Base-by-base conservation (phyloP, 2,113 vertebrate species). In the Aldabrachelys gigantea region DNA sequence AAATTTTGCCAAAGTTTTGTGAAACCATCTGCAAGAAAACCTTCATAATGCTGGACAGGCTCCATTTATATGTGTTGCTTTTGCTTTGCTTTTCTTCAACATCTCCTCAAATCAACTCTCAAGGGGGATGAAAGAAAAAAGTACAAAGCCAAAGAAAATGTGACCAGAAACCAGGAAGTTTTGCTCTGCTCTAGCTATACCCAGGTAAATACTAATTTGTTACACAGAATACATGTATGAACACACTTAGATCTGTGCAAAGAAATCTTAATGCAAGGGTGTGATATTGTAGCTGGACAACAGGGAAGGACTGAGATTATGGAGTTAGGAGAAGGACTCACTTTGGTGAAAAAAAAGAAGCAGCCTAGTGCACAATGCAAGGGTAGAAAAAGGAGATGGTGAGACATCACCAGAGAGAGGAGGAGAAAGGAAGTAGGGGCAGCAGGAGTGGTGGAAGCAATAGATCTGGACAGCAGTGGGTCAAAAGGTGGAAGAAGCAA, bases 1-100 rank as follows among this genome's bases (percentile, higher is more conserved):
- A 92, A 88, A 53, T 41, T 86, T 49, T 88, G 54, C 35, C 35
- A 52, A 88, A 80, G 75, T 19, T 88, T 29, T 88, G 69, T 62
- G 78, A 90, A 85, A 75, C 13, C 52, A 65, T 65, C 53, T 75
- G 69, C 57, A 56, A 47, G 80, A 88, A 13, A 75, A 91, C 50
- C 38, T 41, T 76, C 56, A 69, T 84, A 38, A 56, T 91, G 93
- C 62, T 84, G 54, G 59, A 53, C 10, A 52, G 41, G 13, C 6
- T 76, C 50, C 59, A 85, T 85, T 82, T 82, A 38, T 87, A 85
- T 87, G 85, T 91, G 85, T 91, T 78, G 49, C 35, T 89, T 89
- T 91, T n/a, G 5, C 50, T 89, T 35, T 84, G 22, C 35, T 27
- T 87, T 47, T 27, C 56, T 91, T 81, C 72, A 81, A 21, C 80